Conservation (phyloP, 2,888 invertebrate genomes). For the Xestia rhomboidea region DNA sequence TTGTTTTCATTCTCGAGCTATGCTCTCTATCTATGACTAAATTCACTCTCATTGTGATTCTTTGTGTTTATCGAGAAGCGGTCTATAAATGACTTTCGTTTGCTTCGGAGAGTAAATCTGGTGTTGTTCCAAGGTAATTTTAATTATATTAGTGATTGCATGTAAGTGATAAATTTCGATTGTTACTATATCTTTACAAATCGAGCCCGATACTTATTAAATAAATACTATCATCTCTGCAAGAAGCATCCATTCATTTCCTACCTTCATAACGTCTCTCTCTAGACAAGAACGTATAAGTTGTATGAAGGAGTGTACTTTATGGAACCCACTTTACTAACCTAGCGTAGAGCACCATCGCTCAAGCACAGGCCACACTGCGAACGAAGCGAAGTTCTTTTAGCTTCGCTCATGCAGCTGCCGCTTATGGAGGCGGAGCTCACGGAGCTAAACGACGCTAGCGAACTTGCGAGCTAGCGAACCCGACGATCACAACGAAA, state of each 20-base stretch:
- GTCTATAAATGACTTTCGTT: not conserved
- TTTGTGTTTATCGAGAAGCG: not conserved
- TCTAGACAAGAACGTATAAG: slow-evolving; percentile 24
- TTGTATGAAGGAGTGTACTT: slow-evolving; percentile 25
- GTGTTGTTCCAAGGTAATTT: not conserved
- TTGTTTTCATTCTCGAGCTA: not conserved
- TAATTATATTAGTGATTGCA: not conserved
- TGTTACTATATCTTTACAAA: not conserved
- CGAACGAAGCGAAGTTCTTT: not conserved
- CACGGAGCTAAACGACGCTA: not conserved
- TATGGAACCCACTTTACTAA: slow-evolving; percentile 15
- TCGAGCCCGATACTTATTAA: slow-evolving; percentile 1
- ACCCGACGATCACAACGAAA: not conserved
- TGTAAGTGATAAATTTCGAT: not conserved
- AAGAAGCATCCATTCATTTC: slow-evolving; percentile 2
- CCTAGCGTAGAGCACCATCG: slow-evolving; percentile 34
- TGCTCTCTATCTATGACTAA: not conserved
- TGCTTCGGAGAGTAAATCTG: not conserved
- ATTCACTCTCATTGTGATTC: not conserved
- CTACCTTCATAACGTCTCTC: not conserved
- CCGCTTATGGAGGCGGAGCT: too few species aligned
- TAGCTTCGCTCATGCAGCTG: not conserved
- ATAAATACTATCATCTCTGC: not conserved
- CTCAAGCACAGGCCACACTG: slow-evolving; percentile 31
- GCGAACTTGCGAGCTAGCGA: not conserved